phyloP scores from a whole-genome alignment of 1,140 invertebrate genomes.

The Aphidius gifuensis region DNA sequence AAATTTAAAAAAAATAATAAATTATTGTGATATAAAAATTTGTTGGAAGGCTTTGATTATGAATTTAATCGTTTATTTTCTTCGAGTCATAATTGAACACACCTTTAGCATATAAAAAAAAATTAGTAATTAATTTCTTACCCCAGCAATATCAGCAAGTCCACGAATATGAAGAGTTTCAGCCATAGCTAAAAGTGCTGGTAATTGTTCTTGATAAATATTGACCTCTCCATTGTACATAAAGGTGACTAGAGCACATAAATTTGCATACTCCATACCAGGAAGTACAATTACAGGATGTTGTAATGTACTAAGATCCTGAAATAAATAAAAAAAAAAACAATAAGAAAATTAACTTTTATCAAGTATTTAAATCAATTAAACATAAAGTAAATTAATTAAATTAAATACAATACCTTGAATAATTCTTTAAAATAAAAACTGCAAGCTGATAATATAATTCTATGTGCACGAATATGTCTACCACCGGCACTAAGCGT shows the following conservation, averaged over 20 bases:
- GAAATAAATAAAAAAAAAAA: constrained; percentile 27
- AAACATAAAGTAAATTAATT: background rate
- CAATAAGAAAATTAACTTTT: background rate
- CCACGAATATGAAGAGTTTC: constrained; percentile 83
- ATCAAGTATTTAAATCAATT: background rate
- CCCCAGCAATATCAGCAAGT: constrained; percentile 75
- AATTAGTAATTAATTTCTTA: constrained; percentile 41
- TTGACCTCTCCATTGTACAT: constrained; percentile 92
- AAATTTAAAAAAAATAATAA: too few species aligned
- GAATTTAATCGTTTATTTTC: too few species aligned
- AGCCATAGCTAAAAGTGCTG: constrained; percentile 76
- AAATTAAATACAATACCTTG: constrained; percentile 58
- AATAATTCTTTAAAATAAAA: constrained; percentile 89
- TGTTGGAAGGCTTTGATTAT: too few species aligned
- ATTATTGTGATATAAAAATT: too few species aligned
- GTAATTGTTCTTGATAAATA: constrained; percentile 77
- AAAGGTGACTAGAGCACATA: constrained; percentile 80
- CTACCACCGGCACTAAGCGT: constrained; percentile 81
- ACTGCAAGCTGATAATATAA: constrained; percentile 87
- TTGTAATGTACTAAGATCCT: constrained; percentile 68
- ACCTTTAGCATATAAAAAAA: too few species aligned
- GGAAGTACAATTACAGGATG: constrained; percentile 82
- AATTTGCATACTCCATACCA: constrained; percentile 74
- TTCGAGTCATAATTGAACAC: too few species aligned
- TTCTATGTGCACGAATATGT: constrained; percentile 77